A percentile compares a stretch with the other conserved stretches of the same genome.
These are phyloP conservation scores for Eupeodes luniger DNA, from an alignment of 2,888 invertebrate species.

Conservation along the genomic window DNA sequence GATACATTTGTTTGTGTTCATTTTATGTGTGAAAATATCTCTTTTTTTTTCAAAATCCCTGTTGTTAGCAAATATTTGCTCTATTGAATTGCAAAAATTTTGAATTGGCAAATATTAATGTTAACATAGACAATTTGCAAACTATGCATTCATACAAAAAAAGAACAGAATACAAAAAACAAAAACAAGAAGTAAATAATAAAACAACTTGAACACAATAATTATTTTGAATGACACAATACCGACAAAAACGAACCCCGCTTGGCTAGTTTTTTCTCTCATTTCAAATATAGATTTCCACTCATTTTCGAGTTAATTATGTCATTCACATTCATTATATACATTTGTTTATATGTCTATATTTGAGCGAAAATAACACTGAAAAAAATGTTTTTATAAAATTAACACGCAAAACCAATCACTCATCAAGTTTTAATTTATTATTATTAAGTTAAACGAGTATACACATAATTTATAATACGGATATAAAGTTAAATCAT, in stretches of 20 bases:
- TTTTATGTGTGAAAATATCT: neutral
- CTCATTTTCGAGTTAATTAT: constrained; percentile 48
- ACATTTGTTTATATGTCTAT: neutral
- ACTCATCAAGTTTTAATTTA: constrained; percentile 3
- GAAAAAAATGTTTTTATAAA: neutral
- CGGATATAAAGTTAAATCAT: too few species aligned
- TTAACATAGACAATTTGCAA: neutral
- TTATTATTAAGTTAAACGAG: too few species aligned
- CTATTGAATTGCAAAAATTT: constrained; percentile 5
- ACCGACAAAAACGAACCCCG: constrained; percentile 5
- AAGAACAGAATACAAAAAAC: neutral
- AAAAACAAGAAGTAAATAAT: neutral
- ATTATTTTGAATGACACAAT: constrained; percentile 44
- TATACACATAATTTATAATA: too few species aligned
- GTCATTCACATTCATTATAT: constrained; percentile 39
- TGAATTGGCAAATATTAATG: neutral
- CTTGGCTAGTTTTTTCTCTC: constrained; percentile 18
- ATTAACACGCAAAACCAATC: neutral
- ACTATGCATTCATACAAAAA: neutral
- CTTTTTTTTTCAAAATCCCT: too few species aligned
- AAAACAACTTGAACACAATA: constrained; percentile 31
- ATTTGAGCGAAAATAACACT: constrained; percentile 27
- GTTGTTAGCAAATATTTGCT: constrained; percentile 1
- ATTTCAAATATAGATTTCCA: neutral
- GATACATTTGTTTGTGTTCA: neutral